phyloP scores from a whole-genome alignment of 2,888 invertebrate species.

The Sthenelais limicola region DNA sequence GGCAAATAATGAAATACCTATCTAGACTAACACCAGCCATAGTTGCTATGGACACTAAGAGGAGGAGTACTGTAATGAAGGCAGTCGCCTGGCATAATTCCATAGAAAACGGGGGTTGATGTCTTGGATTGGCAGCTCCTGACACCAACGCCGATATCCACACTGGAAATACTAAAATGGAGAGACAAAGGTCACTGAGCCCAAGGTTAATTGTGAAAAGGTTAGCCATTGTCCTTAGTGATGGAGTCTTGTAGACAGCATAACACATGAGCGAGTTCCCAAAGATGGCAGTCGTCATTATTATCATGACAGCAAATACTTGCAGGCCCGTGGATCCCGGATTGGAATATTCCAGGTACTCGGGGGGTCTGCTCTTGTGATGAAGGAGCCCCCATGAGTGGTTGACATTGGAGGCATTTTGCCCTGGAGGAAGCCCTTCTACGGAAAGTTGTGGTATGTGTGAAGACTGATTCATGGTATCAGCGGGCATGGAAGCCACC shows the following conservation, averaged over 20 bases:
- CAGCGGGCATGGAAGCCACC: constrained; percentile 1
- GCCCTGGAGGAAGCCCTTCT: neutral
- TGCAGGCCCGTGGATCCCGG: constrained; percentile 43
- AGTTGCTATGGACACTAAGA: constrained; percentile 59
- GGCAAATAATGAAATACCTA: constrained; percentile 58
- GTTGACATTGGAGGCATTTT: constrained; percentile 7
- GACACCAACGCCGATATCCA: constrained; percentile 48
- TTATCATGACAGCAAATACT: constrained; percentile 46
- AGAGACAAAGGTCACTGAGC: constrained; percentile 51
- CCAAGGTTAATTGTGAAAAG: constrained; percentile 54
- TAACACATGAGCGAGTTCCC: constrained; percentile 51
- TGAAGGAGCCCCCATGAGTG: constrained; percentile 24
- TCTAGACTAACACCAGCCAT: constrained; percentile 59
- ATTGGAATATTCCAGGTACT: constrained; percentile 40
- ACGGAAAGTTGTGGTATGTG: neutral
- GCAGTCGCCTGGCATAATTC: constrained; percentile 50
- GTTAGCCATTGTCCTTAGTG: constrained; percentile 49
- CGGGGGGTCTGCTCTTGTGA: constrained; percentile 17
- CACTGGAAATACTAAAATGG: constrained; percentile 50
- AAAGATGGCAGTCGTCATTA: constrained; percentile 46
- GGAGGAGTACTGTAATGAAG: constrained; percentile 51
- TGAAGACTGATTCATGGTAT: neutral
- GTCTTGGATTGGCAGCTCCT: constrained; percentile 36
- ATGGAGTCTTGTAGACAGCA: constrained; percentile 50
- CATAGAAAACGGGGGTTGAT: constrained; percentile 45